These are phyloP conservation scores for Herpailurus yagouaroundi DNA, from an alignment of 2,113 vertebrate species.

Conservation along the genomic window DNA sequence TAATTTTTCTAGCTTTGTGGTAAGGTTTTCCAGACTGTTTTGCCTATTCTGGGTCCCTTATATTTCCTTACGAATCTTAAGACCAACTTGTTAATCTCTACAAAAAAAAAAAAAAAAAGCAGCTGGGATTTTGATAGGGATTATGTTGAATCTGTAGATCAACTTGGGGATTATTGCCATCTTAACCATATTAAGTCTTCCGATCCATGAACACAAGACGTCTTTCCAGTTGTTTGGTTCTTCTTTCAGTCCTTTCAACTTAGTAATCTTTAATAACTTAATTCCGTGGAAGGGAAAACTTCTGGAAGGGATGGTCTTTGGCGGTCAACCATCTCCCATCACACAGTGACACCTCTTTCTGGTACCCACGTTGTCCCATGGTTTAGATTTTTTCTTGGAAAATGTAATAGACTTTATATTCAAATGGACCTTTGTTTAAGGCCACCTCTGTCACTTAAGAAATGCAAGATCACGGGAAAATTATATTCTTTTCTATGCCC, in stretches of 20 bases:
- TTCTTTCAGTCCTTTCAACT: constrained; percentile 33
- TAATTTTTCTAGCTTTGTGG: background rate
- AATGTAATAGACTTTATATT: background rate
- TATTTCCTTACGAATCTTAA: constrained; percentile 9
- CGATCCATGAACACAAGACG: background rate
- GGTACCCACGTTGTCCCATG: background rate
- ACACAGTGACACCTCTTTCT: background rate
- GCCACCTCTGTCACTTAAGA: background rate
- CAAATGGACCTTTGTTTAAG: background rate
- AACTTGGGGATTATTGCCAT: background rate
- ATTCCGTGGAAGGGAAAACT: background rate
- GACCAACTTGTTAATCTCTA: background rate
- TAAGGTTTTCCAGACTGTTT: background rate
- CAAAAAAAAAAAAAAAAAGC: background rate
- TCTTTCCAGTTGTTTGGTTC: background rate
- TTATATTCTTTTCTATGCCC: background rate
- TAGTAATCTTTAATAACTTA: constrained; percentile 15
- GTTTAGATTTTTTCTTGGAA: background rate
- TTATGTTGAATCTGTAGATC: background rate
- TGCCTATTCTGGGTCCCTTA: background rate
- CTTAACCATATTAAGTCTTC: background rate
- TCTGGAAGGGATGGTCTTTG: background rate
- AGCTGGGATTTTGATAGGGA: background rate
- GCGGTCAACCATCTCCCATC: background rate
- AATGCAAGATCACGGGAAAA: background rate